Percentiles rank a stretch among this genome's conserved stretches.
phyloP scores from a whole-genome alignment of 1,140 invertebrate species.

The Eufriesea mexicana region DNA sequence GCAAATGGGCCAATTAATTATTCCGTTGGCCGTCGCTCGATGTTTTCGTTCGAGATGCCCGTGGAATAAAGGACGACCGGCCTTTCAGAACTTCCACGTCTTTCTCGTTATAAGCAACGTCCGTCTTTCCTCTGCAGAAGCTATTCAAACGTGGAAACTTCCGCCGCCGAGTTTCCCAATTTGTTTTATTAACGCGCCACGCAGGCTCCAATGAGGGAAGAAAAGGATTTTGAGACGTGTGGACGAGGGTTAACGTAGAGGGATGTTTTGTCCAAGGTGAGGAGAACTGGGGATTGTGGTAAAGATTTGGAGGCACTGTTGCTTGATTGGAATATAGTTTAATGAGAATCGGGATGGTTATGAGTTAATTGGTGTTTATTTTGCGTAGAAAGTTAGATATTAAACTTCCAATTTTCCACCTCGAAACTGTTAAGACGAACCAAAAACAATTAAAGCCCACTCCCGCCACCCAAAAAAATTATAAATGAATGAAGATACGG shows the following conservation, averaged over 20 bases:
- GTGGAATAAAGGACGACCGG: not conserved
- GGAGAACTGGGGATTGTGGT: no score
- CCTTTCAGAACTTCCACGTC: slow-evolving; percentile 25
- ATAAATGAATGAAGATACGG: no score
- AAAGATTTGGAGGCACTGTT: no score
- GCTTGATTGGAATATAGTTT: no score
- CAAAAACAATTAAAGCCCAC: no score
- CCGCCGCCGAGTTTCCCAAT: not conserved
- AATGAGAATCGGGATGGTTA: no score
- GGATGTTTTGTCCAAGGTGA: no score
- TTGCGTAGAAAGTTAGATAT: no score
- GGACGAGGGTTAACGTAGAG: not conserved
- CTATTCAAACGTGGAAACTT: not conserved
- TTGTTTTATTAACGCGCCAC: slow-evolving; percentile 29
- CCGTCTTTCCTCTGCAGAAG: not conserved
- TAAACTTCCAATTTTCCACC: no score
- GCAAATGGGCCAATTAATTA: slow-evolving; percentile 65
- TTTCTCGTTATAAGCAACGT: slow-evolving; percentile 18
- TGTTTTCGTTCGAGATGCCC: slow-evolving; percentile 35
- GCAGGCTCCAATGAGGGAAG: not conserved
- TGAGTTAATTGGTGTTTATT: no score
- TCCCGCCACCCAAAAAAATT: no score
- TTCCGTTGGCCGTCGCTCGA: slow-evolving; percentile 44
- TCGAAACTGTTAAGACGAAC: no score
- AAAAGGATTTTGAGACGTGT: not conserved